Evolutionary conservation across 2,113 vertebrate genomes (phyloP), one percentile per base, ranked within the genome.

Genomic region (Todiramphus saurophagus): DNA sequence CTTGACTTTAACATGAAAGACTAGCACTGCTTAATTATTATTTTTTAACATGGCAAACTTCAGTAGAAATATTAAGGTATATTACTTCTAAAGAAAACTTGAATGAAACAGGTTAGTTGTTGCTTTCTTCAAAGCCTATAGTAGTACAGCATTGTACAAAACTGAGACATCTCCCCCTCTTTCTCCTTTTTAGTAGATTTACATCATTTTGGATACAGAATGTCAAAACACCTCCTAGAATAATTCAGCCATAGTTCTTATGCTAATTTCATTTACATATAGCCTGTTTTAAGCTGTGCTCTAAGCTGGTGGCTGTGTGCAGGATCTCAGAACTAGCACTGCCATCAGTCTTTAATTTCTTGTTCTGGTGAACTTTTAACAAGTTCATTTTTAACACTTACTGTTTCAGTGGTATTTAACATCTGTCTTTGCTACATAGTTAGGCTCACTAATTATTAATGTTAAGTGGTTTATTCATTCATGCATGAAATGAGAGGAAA

Each of bases 81-180:
- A 1, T 53, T 83, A 31, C 11, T 3, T 66, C 24, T 62, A 80
- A 70, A 44, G 30, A n/a, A 81, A 60, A 84, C 6, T 13, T 60
- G 2, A 20, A 24, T 35, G 51, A 66, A 83, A 55, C 7, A 11
- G 7, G 8, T 46, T 46, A 46, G 46, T 46, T 46, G 44, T 6
- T 58, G 8, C n/a, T 68, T 73, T 53, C 10, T 14, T 86, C 6
- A 6, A 53, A 69, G 15, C 4, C 55, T 74, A 2, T 27, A 21
- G 23, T n/a, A 60, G 11, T 67, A 25, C 12, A 46, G 35, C 9
- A 6, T 41, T 0, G 1, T 68, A 23, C 19, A 60, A 87, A 90
- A 23, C 13, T 8, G 33, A 76, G 39, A 33, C 0, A 10, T 16
- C 0, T 2, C 2, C 7, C 5, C 3, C 12, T 73, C 69, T 16